phyloP scores from a whole-genome alignment of 2,888 invertebrate genomes.

The Heliconius erato region DNA sequence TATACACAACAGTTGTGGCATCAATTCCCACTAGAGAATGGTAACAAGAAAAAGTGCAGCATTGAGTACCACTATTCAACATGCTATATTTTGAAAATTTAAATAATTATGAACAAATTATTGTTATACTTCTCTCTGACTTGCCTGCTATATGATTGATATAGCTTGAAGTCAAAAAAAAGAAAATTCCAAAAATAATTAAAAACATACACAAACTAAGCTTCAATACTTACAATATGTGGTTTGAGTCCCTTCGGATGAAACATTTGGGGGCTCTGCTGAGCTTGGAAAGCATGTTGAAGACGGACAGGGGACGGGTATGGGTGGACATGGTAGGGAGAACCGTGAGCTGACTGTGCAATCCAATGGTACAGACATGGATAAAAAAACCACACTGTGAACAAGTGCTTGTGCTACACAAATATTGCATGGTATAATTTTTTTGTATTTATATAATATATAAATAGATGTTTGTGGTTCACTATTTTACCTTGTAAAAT shows the following conservation, averaged over 20 bases:
- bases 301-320: constrained; percentile 87
- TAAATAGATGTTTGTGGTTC: neutral
- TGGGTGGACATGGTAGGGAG: constrained; percentile 91
- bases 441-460: neutral
- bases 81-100: no score
- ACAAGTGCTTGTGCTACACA: constrained; percentile 64
- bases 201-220: neutral
- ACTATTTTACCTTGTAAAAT: constrained; percentile 3
- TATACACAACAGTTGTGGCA: neutral
- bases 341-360: constrained; percentile 86
- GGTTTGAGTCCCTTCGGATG: constrained; percentile 87
- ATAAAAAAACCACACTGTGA: constrained; percentile 78
- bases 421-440: constrained; percentile 5
- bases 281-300: constrained; percentile 87
- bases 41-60: neutral
- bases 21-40: neutral
- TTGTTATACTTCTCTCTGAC: no score
- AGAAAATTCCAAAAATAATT: neutral
- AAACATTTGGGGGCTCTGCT: constrained; percentile 86
- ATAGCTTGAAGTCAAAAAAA: neutral
- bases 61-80: no score
- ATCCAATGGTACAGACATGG: constrained; percentile 81
- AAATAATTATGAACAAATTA: no score
- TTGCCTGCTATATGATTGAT: no score
- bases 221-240: constrained; percentile 81